Conservation (phyloP, 2,797 vertebrate genomes). For the Eulemur rubriventer region DNA sequence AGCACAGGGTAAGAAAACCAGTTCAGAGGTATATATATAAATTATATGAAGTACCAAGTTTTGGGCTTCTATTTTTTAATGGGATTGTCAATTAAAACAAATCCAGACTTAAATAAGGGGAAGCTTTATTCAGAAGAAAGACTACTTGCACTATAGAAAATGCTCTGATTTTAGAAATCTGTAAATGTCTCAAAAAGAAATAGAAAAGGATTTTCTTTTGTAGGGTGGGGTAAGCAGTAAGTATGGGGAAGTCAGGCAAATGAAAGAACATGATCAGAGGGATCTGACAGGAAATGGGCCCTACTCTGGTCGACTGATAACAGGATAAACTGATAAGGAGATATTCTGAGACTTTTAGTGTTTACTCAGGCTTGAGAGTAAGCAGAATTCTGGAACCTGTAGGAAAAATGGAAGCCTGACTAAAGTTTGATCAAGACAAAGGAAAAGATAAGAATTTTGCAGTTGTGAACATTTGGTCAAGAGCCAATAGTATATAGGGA, state of each 20-base stretch:
- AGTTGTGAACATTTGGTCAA: not conserved
- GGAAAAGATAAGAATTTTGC: not conserved
- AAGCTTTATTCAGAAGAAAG: constrained; percentile 3
- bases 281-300: not conserved
- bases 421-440: constrained; percentile 17
- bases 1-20: not conserved
- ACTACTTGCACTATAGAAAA: not conserved
- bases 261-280: not conserved
- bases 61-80: not conserved
- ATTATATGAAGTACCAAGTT: not conserved
- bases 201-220: not conserved
- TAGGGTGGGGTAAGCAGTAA: not conserved
- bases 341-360: not conserved
- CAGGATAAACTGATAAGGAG: not conserved
- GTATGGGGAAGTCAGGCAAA: not conserved
- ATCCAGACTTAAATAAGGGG: not conserved
- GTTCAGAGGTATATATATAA: not conserved
- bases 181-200: constrained; percentile 14
- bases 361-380: not conserved
- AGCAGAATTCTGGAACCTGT: not conserved
- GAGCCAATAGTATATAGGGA: not conserved
- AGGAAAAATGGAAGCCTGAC: not conserved
- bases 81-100: constrained; percentile 20
- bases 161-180: not conserved
- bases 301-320: not conserved